Evolutionary conservation across 2,888 invertebrate genomes (phyloP), one percentile per base, ranked within the genome.

Genomic region (Cancer borealis): DNA sequence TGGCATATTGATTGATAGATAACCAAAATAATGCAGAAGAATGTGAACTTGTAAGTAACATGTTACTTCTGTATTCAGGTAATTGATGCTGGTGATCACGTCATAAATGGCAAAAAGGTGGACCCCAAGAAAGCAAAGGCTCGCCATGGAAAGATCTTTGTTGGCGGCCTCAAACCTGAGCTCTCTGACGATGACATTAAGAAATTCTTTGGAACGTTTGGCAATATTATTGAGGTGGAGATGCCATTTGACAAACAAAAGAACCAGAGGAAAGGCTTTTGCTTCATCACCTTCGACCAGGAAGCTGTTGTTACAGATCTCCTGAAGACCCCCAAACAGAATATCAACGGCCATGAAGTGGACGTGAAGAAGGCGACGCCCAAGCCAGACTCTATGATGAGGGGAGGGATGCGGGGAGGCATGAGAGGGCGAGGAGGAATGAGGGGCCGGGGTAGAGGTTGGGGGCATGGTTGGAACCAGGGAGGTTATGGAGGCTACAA

Each of bases 171-270:
- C 95, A 98, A 98, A 96, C 98, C 98, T 96, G 98, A 99, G 97
- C 97, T 99, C 96, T 98, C 98, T 96, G 99, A 99, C 97, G 98
- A 99, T 96, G 99, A 99, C 97, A 99, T 99, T 96, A 98, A 98
- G 97, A 98, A 97, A 96, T 99, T 98, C 97, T 99, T 99, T 96
- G 98, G 98, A 96, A 79, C 91, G 12, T 95, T 93, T 92, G 96
- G 96, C 88, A 95, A 95, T 60, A 95, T 96, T 26, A 95, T 98
- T 95, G 99, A 99, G 96, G 98, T 99, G 94, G 99, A 99, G 97
- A 98, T 99, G 98, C 99, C 99, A 95, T 99, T 98, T 96, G 99
- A 99, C 97, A 99, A 99, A 97, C 98, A 98, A 97, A 99, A 99
- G 97, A 99, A 99, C 97, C 99, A 99, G 97, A 98, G 99, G 96